Conservation (phyloP, 2,888 invertebrate species). For the Phalera bucephala region DNA sequence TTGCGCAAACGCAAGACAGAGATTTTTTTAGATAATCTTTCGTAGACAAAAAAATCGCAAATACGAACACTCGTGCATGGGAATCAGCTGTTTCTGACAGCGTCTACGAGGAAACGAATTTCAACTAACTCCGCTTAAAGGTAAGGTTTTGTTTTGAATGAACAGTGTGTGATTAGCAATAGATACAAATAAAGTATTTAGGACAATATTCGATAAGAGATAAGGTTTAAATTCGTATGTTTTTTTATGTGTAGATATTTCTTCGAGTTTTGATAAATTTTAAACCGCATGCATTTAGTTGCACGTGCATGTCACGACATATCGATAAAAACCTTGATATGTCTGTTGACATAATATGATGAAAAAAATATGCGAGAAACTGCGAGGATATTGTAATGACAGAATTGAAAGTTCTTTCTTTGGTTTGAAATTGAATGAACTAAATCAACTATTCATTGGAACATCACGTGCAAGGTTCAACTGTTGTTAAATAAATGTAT, state of each 20-base stretch:
- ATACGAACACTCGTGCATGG: conserved; percentile 63
- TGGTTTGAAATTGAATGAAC: neutral
- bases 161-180: neutral
- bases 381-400: no score
- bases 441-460: no score
- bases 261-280: conserved; percentile 14
- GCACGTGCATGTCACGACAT: conserved; percentile 21
- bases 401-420: neutral
- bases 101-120: neutral
- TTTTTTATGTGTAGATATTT: conserved; percentile 16
- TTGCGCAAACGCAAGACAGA: conserved; percentile 57
- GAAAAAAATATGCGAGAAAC: neutral
- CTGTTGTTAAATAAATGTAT: no score
- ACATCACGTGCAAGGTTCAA: neutral
- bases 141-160: neutral
- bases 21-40: conserved; percentile 48
- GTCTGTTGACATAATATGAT: neutral
- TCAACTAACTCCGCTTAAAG: conserved; percentile 4
- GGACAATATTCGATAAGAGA: no score
- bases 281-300: conserved; percentile 10
- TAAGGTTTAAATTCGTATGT: conserved; percentile 4
- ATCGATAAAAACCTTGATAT: neutral
- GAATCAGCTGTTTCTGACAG: conserved; percentile 63
- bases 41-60: conserved; percentile 54
- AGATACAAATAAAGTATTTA: neutral